Conservation (phyloP, 2,113 vertebrate species). For the human region DNA sequence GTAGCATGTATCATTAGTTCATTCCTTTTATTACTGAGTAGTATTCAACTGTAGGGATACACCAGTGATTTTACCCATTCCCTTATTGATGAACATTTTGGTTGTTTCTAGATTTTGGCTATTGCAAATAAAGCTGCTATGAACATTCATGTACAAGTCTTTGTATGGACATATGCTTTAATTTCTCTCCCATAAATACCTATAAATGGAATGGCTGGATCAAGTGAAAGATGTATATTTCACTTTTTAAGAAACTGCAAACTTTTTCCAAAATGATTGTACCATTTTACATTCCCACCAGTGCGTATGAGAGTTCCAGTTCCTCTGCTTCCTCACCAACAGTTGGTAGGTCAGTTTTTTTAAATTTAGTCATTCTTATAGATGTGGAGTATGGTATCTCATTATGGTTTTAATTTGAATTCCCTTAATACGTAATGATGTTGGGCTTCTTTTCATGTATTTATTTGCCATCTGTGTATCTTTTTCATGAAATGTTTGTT, state of each 20-base stretch:
- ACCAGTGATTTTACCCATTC: neutral
- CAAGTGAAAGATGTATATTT: neutral
- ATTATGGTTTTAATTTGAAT: neutral
- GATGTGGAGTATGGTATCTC: neutral
- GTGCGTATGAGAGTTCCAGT: neutral
- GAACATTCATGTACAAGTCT: neutral
- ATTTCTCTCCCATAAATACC: conserved; percentile 33
- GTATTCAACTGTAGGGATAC: neutral
- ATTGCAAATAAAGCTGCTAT: neutral
- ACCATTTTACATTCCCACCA: neutral
- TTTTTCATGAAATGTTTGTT: neutral
- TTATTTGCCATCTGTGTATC: neutral
- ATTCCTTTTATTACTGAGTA: neutral
- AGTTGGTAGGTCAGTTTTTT: neutral
- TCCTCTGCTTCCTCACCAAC: neutral
- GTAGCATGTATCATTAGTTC: neutral
- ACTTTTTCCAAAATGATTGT: neutral
- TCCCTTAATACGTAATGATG: neutral
- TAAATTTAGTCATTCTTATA: neutral
- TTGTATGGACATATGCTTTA: neutral
- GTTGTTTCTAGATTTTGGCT: neutral
- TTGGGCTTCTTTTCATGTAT: neutral
- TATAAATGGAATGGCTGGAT: neutral
- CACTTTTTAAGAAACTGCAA: neutral
- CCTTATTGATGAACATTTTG: neutral